phyloP scores from a whole-genome alignment of 2,797 vertebrate species.

The Spatula versicolor region DNA sequence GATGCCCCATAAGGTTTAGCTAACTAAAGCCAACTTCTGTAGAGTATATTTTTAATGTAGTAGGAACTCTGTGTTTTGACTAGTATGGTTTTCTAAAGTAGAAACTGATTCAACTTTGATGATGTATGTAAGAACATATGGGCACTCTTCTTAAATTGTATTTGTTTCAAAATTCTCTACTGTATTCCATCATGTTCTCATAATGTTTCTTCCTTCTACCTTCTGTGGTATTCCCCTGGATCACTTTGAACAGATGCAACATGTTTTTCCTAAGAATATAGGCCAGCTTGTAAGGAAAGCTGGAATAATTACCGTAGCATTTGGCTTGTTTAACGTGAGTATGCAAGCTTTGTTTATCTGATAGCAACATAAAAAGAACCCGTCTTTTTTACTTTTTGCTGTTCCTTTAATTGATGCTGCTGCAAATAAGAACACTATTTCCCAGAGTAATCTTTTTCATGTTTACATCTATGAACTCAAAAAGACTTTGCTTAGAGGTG shows the following conservation, averaged over 20 bases:
- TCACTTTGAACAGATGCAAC: constrained; percentile 34
- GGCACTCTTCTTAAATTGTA: constrained; percentile 12
- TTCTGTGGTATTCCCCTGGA: constrained; percentile 48
- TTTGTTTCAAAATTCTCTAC: constrained; percentile 59
- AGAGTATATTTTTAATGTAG: not conserved
- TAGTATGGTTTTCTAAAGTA: not conserved
- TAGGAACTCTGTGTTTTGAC: constrained; percentile 22
- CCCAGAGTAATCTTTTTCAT: not conserved
- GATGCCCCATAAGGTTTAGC: not conserved
- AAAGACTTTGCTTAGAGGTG: not conserved
- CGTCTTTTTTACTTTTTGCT: not conserved
- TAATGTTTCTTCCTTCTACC: constrained; percentile 32
- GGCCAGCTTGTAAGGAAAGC: constrained; percentile 36
- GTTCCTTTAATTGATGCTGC: not conserved
- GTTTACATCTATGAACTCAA: not conserved
- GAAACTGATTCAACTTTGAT: not conserved
- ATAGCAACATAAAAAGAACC: not conserved
- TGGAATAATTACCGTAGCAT: constrained; percentile 36
- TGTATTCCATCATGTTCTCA: constrained; percentile 37
- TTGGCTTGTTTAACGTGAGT: constrained; percentile 1
- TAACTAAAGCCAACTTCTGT: not conserved
- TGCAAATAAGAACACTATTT: not conserved
- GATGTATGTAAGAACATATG: constrained; percentile 21
- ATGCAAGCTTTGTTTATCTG: not conserved
- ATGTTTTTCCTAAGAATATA: not conserved